phyloP scores from a whole-genome alignment of 2,888 invertebrate genomes.

The Protonemura montana region DNA sequence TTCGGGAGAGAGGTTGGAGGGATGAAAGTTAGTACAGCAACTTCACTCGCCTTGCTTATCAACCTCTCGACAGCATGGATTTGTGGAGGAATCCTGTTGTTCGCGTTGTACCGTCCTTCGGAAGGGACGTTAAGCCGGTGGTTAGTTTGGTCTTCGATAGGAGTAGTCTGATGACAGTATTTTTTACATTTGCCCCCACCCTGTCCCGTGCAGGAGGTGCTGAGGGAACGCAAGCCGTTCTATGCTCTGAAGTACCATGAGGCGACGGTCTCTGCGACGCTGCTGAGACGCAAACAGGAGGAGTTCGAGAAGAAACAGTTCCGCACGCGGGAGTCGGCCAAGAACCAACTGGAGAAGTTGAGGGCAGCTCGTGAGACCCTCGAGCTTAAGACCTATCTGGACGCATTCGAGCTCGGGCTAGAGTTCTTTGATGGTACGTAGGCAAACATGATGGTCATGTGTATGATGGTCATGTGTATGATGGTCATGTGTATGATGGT shows the following conservation, averaged over 20 bases:
- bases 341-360: conserved; percentile 13
- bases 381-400: conserved; percentile 21
- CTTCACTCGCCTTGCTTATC: too few relatives aligned
- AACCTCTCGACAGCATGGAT: too few relatives aligned
- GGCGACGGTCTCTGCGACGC: conserved; percentile 55
- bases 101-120: too few relatives aligned
- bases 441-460: too few relatives aligned
- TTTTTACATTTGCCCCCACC: not conserved
- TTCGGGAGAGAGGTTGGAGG: too few relatives aligned
- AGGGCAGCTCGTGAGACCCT: not conserved
- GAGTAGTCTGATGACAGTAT: not conserved
- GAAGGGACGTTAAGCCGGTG: too few relatives aligned
- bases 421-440: not conserved
- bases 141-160: too few relatives aligned
- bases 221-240: conserved; percentile 40
- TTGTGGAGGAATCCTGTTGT: too few relatives aligned
- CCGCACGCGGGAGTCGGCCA: not conserved
- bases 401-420: not conserved
- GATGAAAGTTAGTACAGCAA: too few relatives aligned
- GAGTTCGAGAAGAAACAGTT: conserved; percentile 52
- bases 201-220: conserved; percentile 32
- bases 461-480: too few relatives aligned
- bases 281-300: conserved; percentile 54
- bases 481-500: too few relatives aligned
- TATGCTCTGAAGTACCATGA: conserved; percentile 55